Base-by-base conservation (phyloP, 2,797 vertebrate species). In the Chelidonichthys spinosus region DNA sequence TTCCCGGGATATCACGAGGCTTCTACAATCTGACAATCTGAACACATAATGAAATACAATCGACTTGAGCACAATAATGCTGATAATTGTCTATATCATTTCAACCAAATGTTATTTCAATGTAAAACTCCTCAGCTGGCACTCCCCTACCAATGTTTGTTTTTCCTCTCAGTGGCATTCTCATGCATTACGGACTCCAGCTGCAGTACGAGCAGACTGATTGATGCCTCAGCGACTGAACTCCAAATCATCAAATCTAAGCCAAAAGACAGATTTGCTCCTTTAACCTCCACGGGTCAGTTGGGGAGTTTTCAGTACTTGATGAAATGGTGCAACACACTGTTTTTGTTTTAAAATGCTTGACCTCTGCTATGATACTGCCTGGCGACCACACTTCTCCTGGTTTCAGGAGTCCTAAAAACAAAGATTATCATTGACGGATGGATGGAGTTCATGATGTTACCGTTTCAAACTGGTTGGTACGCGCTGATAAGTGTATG, bases 71-170 rank as follows among this genome's bases (percentile, higher is more conserved):
- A 63, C 13, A 81, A 64, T 43, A 11, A 74, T 63, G 32, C 54
- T 63, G 47, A 82, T 42, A 11, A 61, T 69, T 69, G 83, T 69
- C 76, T 14, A 61, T 60, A 49, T 42, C 33, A 58, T 69, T 66
- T 63, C 15, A 55, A 67, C 46, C 17, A 17, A 76, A 35, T 40
- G 25, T 61, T 14, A 63, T 17, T 78, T 33, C 44, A 70, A 82
- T 76, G 17, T 25, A 35, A 65, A 80, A 18, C 18, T 63, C n/a
- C 14, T 68, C 46, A 69, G 77, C 64, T 63, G 53, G 25, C 47
- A 63, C 35, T 37, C 49, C 64, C 59, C 52, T 46, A 18, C 33
- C 17, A 7, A 36, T 60, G 58, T 64, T 65, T 69, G 36, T 55
- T 78, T 71, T 60, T 64, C 61, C 35, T 33, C 6, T 54, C 17